These are phyloP conservation scores for Emys orbicularis DNA, from an alignment of 2,797 vertebrate genomes.

Conservation along the genomic window DNA sequence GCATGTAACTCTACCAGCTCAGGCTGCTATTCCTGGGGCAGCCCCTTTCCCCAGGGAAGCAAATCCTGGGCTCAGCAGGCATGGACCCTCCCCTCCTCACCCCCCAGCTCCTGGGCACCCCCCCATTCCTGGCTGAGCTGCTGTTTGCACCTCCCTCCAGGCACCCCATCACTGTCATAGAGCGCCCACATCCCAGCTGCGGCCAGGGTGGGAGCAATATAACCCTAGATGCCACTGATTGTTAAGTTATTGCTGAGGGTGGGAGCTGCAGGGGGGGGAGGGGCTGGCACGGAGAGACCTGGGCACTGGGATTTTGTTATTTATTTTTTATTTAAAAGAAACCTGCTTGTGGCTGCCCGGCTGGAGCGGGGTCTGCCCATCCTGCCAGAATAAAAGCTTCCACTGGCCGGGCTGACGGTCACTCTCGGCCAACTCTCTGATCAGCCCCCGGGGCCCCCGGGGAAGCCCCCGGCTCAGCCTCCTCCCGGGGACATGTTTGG, in stretches of 20 bases:
- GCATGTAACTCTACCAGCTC: background rate
- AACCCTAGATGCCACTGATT: background rate
- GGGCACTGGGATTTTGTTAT: too few species aligned
- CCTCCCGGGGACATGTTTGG: too few species aligned
- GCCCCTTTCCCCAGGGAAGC: background rate
- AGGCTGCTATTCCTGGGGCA: background rate
- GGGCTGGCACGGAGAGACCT: too few species aligned
- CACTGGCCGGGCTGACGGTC: background rate
- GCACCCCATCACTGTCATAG: constrained; percentile 62
- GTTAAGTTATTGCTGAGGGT: background rate
- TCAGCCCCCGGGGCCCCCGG: too few species aligned
- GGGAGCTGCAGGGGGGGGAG: background rate
- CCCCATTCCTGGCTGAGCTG: background rate
- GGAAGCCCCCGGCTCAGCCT: too few species aligned
- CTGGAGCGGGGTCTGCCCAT: too few species aligned
- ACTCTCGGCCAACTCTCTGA: background rate
- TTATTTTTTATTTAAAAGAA: background rate
- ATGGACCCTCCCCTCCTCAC: background rate
- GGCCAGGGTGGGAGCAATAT: constrained; percentile 79
- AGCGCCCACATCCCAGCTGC: constrained; percentile 71
- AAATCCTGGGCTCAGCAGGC: constrained; percentile 15
- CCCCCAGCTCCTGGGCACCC: too few species aligned
- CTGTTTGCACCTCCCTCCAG: background rate
- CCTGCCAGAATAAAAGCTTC: background rate
- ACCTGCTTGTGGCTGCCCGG: background rate